Conservation (phyloP, 2,888 invertebrate species). For the Hemithea aestivaria region DNA sequence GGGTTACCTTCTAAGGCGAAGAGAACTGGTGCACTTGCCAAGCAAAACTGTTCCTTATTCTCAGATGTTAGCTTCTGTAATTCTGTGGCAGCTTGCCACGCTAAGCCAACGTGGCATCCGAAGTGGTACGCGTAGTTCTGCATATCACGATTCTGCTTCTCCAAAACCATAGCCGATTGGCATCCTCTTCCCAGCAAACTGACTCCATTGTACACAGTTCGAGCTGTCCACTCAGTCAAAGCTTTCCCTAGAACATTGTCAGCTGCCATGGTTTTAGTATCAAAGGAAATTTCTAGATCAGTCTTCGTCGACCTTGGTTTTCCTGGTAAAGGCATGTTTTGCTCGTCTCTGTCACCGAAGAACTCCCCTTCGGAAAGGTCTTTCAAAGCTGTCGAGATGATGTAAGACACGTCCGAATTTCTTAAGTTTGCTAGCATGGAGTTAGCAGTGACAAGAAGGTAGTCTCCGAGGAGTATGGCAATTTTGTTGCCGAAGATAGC, state of each 20-base stretch:
- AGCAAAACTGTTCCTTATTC: constrained; percentile 83
- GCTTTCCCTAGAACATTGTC: constrained; percentile 78
- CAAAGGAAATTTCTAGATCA: constrained; percentile 58
- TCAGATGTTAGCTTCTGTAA: constrained; percentile 71
- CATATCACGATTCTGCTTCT: constrained; percentile 82
- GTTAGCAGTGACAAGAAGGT: constrained; percentile 89
- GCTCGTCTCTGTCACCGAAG: constrained; percentile 85
- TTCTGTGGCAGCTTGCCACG: constrained; percentile 85
- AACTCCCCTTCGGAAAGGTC: constrained; percentile 92
- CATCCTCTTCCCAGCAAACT: constrained; percentile 85
- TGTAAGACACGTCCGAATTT: constrained; percentile 86
- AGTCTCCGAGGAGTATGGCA: constrained; percentile 91
- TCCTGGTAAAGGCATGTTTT: constrained; percentile 86
- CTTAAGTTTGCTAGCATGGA: constrained; percentile 87
- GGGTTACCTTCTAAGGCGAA: constrained; percentile 90
- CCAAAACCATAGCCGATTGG: constrained; percentile 87
- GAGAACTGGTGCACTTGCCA: constrained; percentile 90
- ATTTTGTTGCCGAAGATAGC: constrained; percentile 94
- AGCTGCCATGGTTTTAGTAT: constrained; percentile 56
- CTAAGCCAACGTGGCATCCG: constrained; percentile 89
- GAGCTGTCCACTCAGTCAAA: constrained; percentile 84
- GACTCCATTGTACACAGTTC: constrained; percentile 85
- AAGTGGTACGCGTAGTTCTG: constrained; percentile 88
- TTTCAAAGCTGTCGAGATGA: constrained; percentile 88
- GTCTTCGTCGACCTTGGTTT: constrained; percentile 68